Conservation (phyloP, 2,113 vertebrate species). For the Gopherus flavomarginatus region DNA sequence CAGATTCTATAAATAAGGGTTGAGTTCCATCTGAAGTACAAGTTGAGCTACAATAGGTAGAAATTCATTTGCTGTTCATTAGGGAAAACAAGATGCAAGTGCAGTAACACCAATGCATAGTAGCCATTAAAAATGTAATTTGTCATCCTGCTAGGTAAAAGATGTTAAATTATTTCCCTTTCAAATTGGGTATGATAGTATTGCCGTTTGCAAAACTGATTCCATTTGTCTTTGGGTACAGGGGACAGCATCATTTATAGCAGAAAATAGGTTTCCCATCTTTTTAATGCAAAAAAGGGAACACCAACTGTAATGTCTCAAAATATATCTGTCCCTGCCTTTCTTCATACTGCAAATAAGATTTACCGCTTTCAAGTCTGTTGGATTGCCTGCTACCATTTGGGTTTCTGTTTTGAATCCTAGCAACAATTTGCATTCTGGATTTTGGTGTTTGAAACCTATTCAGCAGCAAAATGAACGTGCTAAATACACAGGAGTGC, state of each 20-base stretch:
- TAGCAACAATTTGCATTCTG: neutral
- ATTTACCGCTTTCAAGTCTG: neutral
- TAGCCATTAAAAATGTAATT: neutral
- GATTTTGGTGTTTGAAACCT: neutral
- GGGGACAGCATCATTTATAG: neutral
- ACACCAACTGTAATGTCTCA: accelerated
- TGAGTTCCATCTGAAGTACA: neutral
- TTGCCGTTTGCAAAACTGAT: neutral
- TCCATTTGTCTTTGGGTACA: neutral
- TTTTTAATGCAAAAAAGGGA: neutral
- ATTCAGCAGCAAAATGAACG: neutral
- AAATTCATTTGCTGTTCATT: neutral
- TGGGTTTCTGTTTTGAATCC: neutral
- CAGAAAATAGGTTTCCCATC: neutral
- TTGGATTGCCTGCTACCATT: neutral
- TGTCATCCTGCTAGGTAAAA: neutral
- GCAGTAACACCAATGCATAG: neutral
- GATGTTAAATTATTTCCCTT: neutral
- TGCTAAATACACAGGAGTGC: neutral
- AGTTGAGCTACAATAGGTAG: neutral
- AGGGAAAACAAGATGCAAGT: neutral
- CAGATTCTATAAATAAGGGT: neutral
- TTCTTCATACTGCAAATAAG: neutral
- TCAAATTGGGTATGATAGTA: neutral
- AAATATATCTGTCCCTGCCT: accelerated